Percentiles rank a stretch among this genome's conserved stretches.
Evolutionary conservation across 2,113 vertebrate species (phyloP).

Genomic region (Athene noctua): DNA sequence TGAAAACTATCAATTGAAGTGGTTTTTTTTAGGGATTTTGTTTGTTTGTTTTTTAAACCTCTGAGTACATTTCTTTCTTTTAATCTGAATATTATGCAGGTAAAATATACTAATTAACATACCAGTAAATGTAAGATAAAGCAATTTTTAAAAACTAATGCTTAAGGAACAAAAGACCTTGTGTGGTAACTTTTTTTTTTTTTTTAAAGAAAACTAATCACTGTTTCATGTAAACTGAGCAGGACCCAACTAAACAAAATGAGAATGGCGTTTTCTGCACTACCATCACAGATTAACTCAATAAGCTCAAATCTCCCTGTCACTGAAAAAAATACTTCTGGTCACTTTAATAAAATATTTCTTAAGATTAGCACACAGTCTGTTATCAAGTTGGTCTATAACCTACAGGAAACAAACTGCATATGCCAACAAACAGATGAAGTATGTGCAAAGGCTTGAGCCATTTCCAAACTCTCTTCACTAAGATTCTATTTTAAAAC

Average conservation of each 20-base stretch:
- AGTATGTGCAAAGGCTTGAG: not conserved
- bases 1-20: slow-evolving; percentile 2
- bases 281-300: not conserved
- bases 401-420: not conserved
- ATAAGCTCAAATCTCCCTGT: not conserved
- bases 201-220: not conserved
- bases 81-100: not conserved
- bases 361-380: not conserved
- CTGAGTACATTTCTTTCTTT: not conserved
- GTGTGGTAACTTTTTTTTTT: not conserved
- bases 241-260: not conserved
- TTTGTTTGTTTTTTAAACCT: not conserved
- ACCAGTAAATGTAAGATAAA: not conserved
- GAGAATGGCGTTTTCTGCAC: not conserved
- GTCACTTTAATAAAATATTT: not conserved
- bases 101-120: not conserved
- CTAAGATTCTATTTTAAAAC: not conserved
- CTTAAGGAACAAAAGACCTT: not conserved
- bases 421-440: not conserved
- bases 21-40: not conserved
- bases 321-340: not conserved
- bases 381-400: not conserved
- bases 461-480: not conserved
- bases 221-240: not conserved
- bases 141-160: not conserved